A percentile compares a stretch with the other conserved stretches of the same genome.
These are phyloP conservation scores for Xylocopa sonorina DNA, from an alignment of 1,140 invertebrate genomes.

Conservation along the genomic window DNA sequence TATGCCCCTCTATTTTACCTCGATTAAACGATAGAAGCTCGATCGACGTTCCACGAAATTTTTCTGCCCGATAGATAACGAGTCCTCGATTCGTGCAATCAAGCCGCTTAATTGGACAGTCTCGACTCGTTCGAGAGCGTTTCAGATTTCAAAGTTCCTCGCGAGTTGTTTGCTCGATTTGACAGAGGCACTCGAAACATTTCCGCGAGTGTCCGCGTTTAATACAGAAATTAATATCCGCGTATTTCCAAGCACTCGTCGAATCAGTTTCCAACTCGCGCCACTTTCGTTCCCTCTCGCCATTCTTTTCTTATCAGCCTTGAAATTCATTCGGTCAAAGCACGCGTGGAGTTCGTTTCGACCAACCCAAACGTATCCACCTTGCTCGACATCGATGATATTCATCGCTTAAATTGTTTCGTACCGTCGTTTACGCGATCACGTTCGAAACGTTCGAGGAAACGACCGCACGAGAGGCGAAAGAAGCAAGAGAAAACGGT, in stretches of 20 bases:
- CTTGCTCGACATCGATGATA: no score
- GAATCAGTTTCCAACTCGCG: no score
- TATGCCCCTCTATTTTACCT: neutral
- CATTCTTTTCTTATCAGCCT: neutral
- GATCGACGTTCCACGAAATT: conserved; percentile 9
- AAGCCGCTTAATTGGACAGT: conserved; percentile 5
- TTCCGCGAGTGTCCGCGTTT: no score
- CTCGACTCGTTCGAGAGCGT: neutral
- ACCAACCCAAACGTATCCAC: no score
- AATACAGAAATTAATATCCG: no score
- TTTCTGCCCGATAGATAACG: conserved; percentile 35
- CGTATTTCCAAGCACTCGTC: no score
- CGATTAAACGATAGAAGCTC: neutral
- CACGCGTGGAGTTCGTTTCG: no score
- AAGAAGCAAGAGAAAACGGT: neutral
- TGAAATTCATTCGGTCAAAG: neutral
- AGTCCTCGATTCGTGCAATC: conserved; percentile 23
- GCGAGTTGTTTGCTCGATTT: neutral
- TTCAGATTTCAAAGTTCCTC: conserved; percentile 33
- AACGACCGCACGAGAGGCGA: neutral
- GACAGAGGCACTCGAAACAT: neutral
- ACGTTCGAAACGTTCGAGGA: neutral
- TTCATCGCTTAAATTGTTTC: no score
- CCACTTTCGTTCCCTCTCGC: neutral
- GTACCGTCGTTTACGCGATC: neutral